Evolutionary conservation across 2,797 vertebrate species (phyloP).

Genomic region (Lithobates sylvaticus): DNA sequence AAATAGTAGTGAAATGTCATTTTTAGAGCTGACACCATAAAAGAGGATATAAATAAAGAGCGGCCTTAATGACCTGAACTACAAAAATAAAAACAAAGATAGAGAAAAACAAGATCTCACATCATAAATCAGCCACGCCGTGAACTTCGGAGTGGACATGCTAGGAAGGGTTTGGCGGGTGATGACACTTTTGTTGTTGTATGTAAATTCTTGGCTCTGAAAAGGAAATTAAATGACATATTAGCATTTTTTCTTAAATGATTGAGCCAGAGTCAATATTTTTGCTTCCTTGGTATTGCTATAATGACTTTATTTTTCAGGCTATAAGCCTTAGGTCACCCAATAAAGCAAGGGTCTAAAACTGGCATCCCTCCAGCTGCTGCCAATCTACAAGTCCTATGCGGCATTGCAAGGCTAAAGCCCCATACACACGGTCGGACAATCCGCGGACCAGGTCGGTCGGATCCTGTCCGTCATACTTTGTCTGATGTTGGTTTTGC

Average conservation of each 20-base stretch:
- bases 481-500: too few relatives aligned
- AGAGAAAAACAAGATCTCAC: background rate
- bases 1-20: too few relatives aligned
- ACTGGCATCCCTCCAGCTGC: too few relatives aligned
- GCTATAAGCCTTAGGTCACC: background rate
- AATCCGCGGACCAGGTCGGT: too few relatives aligned
- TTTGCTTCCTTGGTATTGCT: background rate
- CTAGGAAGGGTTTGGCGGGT: constrained; percentile 3
- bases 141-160: background rate
- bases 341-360: background rate
- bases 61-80: too few relatives aligned
- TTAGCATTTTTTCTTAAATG: background rate
- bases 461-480: too few relatives aligned
- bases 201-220: constrained; percentile 1
- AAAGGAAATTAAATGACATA: constrained; percentile 5
- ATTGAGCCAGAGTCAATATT: constrained; percentile 15
- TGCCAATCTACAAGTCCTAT: too few relatives aligned
- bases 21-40: too few relatives aligned
- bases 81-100: too few relatives aligned
- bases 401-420: too few relatives aligned
- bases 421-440: too few relatives aligned
- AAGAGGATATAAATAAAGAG: too few relatives aligned
- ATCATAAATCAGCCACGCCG: background rate
- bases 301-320: background rate
- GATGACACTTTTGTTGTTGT: background rate